These are phyloP conservation scores for Lanistes nyassanus DNA, from an alignment of 1,140 invertebrate species.

Conservation along the genomic window DNA sequence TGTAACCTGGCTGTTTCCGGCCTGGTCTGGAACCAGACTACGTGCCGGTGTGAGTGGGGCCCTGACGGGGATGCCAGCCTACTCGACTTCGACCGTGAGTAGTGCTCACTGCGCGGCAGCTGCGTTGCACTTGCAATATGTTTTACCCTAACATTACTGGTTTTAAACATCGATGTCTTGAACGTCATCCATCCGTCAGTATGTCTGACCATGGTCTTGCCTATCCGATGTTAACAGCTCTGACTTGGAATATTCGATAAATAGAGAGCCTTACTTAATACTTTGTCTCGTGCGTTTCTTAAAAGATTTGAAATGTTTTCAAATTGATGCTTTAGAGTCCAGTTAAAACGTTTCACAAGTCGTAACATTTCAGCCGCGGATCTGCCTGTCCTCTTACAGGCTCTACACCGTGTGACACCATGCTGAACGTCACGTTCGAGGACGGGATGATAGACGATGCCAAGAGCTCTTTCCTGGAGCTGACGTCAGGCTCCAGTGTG, in stretches of 20 bases:
- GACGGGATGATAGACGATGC: conserved; percentile 35
- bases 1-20: conserved; percentile 38
- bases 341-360: not conserved
- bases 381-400: conserved; percentile 18
- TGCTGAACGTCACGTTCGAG: conserved; percentile 46
- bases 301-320: too few species aligned
- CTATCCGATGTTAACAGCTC: not conserved
- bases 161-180: too few species aligned
- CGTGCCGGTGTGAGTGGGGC: conserved; percentile 40
- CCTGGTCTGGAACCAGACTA: conserved; percentile 38
- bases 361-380: not conserved
- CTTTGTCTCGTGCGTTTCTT: too few species aligned
- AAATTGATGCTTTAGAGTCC: too few species aligned
- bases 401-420: conserved; percentile 37
- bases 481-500: conserved; percentile 15
- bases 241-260: too few species aligned
- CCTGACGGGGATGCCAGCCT: conserved; percentile 15
- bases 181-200: not conserved
- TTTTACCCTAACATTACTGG: too few species aligned
- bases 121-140: too few species aligned
- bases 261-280: too few species aligned
- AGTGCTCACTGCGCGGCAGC: too few species aligned
- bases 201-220: not conserved
- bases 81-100: conserved; percentile 22
- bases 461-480: conserved; percentile 38